Base-by-base conservation (phyloP, 2,888 invertebrate genomes). In the Clanis bilineata region DNA sequence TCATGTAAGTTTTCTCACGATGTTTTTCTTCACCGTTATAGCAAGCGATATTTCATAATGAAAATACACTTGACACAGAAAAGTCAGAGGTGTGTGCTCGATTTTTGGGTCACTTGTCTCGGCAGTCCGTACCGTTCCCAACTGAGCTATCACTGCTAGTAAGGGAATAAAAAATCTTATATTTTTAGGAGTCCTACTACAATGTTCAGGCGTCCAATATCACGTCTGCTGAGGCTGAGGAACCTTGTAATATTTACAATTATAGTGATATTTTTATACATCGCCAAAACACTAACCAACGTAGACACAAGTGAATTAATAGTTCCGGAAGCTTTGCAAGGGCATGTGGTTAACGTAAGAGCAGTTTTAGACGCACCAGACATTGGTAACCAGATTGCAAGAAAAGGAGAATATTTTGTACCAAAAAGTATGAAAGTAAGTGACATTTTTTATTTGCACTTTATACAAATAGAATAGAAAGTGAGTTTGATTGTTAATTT, bases 221-320 rank as follows among this genome's bases (percentile, higher is more conserved):
- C 76, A 25, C 81, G 89, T n/a, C 63, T 87, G 3, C 62, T 89
- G 9, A 77, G 83, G 61, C 47, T 86, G 1, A 77, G 88, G 0
- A 88, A 85, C 62, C 76, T 90, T 1, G 12, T 85, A 1, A 63
- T 76, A n/a, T 47, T 88, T 7, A 85, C 85, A 1, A n/a, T 83
- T 10, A 61, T 87, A 25, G 66, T 88, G 0, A 73, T 83, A 15
- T 43, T 86, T 7, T 56, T 88, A 39, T 88, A 87, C 61, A 63
- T 81, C n/a, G 58, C 83, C 0, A 85, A 78, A 64, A 64, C 69
- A 1, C 64, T 83, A 1, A 65, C 59, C 15, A 72, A 71, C 23
- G 36, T 70, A 0, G 68, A 77, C 1, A 44, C 66, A 2, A 25
- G 58, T 5, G 61, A 72, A 5, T 56, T 64, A 10, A 68, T 69